Conservation (phyloP, 2,797 vertebrate species). For the Botia kubotai region DNA sequence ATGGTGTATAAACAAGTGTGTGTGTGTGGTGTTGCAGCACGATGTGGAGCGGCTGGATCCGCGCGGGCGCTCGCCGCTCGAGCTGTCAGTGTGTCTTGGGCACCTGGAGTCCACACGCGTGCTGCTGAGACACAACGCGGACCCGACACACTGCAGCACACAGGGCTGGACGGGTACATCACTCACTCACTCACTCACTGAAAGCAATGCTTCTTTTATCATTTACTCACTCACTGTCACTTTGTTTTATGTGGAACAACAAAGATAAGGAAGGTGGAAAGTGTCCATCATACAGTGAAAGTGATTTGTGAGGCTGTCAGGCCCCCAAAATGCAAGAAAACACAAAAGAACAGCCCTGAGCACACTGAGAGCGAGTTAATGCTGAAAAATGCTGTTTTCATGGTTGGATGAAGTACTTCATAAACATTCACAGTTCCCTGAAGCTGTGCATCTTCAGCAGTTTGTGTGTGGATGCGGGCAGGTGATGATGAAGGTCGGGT, state of each 20-base stretch:
- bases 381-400: too few relatives aligned
- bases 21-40: slow-evolving; percentile 74
- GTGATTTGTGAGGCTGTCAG: too few relatives aligned
- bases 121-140: slow-evolving; percentile 86
- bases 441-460: background rate
- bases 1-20: slow-evolving; percentile 43
- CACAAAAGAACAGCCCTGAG: too few relatives aligned
- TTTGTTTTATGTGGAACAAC: too few relatives aligned
- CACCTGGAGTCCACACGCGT: slow-evolving; percentile 90
- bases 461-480: background rate
- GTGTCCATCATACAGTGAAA: too few relatives aligned
- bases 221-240: too few relatives aligned
- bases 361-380: too few relatives aligned
- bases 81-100: slow-evolving; percentile 91
- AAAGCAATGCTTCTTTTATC: too few relatives aligned
- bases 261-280: too few relatives aligned
- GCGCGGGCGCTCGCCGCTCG: slow-evolving; percentile 88
- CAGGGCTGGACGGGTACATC: slow-evolving; percentile 90
- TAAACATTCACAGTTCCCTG: background rate
- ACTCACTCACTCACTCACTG: too few relatives aligned
- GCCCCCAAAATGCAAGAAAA: too few relatives aligned
- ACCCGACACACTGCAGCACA: slow-evolving; percentile 85
- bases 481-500: slow-evolving; percentile 9
- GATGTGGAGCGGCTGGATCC: slow-evolving; percentile 86
- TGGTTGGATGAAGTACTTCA: background rate